Conservation (phyloP, 2,888 invertebrate genomes). For the Notocelia uddmanniana region DNA sequence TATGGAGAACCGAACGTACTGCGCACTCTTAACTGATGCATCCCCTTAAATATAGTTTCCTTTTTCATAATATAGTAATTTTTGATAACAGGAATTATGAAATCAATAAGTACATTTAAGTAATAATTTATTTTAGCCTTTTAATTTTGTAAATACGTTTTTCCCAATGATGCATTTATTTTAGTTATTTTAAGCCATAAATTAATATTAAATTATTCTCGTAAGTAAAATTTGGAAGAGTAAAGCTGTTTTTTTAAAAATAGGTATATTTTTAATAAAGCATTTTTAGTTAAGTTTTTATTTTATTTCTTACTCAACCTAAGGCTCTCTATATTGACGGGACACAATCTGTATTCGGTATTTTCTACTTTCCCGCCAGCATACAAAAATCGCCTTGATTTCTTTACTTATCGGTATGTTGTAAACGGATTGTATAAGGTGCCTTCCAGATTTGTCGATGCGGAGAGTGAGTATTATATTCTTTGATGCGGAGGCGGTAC, state of each 20-base stretch:
- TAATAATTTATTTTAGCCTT: constrained; percentile 28
- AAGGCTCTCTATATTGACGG: too few relatives aligned
- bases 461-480: too few relatives aligned
- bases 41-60: constrained; percentile 6
- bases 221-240: constrained; percentile 16
- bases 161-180: constrained; percentile 40
- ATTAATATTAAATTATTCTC: constrained; percentile 27
- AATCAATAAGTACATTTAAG: neutral
- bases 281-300: constrained; percentile 1
- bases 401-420: too few relatives aligned
- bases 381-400: too few relatives aligned
- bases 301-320: neutral
- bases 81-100: neutral
- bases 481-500: too few relatives aligned
- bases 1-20: too few relatives aligned
- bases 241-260: constrained; percentile 24
- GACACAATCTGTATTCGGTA: neutral
- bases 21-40: neutral
- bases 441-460: too few relatives aligned
- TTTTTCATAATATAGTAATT: neutral
- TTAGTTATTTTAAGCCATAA: constrained; percentile 34
- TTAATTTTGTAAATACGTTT: constrained; percentile 25
- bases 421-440: too few relatives aligned
- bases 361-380: too few relatives aligned
- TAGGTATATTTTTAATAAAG: constrained; percentile 29